phyloP scores from a whole-genome alignment of 2,888 invertebrate genomes.

The Acanthosepion pharaonis region DNA sequence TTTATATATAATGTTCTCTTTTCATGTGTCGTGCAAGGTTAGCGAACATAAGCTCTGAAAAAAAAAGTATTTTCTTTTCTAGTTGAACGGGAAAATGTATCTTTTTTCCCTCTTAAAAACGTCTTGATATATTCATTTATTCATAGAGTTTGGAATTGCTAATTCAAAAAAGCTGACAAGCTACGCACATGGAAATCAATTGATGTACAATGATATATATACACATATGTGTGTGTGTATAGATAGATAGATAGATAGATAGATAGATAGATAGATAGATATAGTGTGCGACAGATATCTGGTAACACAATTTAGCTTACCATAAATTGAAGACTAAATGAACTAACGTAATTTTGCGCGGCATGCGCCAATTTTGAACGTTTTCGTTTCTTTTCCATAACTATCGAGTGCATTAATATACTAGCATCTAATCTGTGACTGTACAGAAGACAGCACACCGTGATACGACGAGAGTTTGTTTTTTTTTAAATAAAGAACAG shows the following conservation, averaged over 20 bases:
- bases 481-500: no score
- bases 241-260: neutral
- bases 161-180: constrained; percentile 4
- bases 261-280: neutral
- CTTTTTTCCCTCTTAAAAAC: neutral
- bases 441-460: no score
- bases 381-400: no score
- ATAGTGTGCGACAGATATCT: no score
- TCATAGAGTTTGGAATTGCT: neutral
- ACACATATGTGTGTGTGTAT: neutral
- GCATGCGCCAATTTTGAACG: no score
- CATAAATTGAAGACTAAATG: no score
- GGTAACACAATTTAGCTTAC: no score
- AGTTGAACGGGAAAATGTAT: neutral
- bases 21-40: neutral
- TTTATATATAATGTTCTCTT: neutral
- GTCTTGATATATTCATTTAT: neutral
- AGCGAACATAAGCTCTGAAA: neutral
- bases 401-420: no score
- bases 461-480: no score
- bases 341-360: no score
- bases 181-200: neutral
- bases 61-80: neutral
- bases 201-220: neutral
- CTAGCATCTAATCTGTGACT: no score